Percentiles rank a stretch among this genome's conserved stretches.
phyloP scores from a whole-genome alignment of 1,140 invertebrate species.

The Megathymus violae region DNA sequence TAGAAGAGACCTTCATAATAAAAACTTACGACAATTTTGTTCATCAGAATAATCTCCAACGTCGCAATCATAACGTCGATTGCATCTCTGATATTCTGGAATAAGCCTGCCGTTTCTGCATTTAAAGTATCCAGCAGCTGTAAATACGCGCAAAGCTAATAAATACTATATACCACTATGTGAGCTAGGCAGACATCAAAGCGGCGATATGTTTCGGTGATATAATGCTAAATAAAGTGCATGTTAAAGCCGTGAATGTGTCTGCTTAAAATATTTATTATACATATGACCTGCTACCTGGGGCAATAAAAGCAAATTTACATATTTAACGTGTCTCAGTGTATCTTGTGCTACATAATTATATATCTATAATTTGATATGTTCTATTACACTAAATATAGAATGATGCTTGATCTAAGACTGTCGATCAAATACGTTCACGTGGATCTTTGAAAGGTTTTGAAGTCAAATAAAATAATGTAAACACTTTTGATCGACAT shows the following conservation, averaged over 20 bases:
- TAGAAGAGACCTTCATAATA: slow-evolving; percentile 37
- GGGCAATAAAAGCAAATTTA: background rate
- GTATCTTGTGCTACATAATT: too few relatives aligned
- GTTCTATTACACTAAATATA: too few relatives aligned
- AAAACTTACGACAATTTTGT: slow-evolving; percentile 89
- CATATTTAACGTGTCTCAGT: background rate
- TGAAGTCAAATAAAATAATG: too few relatives aligned
- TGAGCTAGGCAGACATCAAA: slow-evolving; percentile 12
- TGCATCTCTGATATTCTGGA: slow-evolving; percentile 85
- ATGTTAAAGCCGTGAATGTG: background rate
- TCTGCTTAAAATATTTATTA: background rate
- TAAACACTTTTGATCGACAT: too few relatives aligned
- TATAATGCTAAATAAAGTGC: background rate
- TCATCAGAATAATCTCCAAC: slow-evolving; percentile 88
- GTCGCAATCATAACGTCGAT: slow-evolving; percentile 87
- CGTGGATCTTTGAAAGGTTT: too few relatives aligned
- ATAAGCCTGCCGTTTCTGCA: slow-evolving; percentile 89
- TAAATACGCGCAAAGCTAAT: slow-evolving; percentile 66
- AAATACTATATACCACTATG: slow-evolving; percentile 5
- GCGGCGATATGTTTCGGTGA: background rate
- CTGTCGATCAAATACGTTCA: too few relatives aligned
- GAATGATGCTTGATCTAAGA: too few relatives aligned
- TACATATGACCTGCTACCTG: background rate
- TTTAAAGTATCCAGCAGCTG: slow-evolving; percentile 85
- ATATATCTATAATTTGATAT: too few relatives aligned